Base-by-base conservation (phyloP, 2,888 invertebrate genomes). In the Campoletis raptor region DNA sequence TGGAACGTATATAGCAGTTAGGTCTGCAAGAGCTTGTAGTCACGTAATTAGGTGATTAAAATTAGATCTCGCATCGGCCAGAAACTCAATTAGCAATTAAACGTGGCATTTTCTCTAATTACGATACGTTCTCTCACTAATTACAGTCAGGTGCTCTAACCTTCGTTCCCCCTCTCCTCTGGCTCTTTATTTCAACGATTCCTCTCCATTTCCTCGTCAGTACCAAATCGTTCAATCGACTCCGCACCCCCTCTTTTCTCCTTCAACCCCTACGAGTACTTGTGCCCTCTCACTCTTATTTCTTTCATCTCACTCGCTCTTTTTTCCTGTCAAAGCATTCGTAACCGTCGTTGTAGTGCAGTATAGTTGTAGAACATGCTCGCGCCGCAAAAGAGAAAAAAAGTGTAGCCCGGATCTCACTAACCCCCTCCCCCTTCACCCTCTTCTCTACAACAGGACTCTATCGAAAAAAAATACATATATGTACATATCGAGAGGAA, bases 31-130 rank as follows among this genome's bases (percentile, higher is more conserved):
- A 92, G 92, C 92, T 92, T 94, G 94, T 94, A 95, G 94, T 94
- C 95, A 95, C 94, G 95, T 95, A 95, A 95, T 95, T 95, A 95
- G 95, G 95, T 95, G 95, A 95, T 95, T 95, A 95, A 95, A 95
- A 95, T 95, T 95, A 95, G 95, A 95, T 95, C 95, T 95, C 95
- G 95, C 95, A 95, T 95, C 95, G 94, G 94, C 94, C 94, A 95
- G 95, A 95, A 95, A 95, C 95, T 95, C 95, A 95, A 95, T 95
- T 95, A 95, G 95, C 95, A 95, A 95, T 95, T 95, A 95, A 95
- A 95, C 95, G 95, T 95, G 94, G 95, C 95, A 95, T 95, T 95
- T 95, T 95, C 95, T 95, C 95, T 95, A 95, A 95, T 95, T 95
- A 95, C 95, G 95, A 95, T 95, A 95, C 94, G 95, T 95, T 95